These are phyloP conservation scores for Engraulis encrasicolus DNA, from an alignment of 2,113 vertebrate genomes.

Conservation along the genomic window DNA sequence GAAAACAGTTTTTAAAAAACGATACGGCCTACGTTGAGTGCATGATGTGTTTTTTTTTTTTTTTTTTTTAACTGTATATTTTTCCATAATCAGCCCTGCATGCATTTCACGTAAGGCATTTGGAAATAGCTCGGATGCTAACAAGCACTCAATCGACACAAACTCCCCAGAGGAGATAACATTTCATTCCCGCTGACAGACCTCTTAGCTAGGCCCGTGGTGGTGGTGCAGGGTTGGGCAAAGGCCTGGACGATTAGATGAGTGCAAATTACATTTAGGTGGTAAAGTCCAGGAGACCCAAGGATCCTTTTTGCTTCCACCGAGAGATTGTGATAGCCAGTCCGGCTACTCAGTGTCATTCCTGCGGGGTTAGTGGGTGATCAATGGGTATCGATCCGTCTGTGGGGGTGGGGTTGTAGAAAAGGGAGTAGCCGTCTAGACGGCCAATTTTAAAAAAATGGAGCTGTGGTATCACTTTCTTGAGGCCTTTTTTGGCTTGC, in stretches of 20 bases:
- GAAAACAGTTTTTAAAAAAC: not conserved
- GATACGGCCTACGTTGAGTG: no score
- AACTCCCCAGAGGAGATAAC: not conserved
- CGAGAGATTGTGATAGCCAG: conserved; percentile 40
- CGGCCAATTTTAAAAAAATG: conserved; percentile 45
- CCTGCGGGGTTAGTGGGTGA: conserved; percentile 41
- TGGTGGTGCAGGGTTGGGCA: conserved; percentile 20
- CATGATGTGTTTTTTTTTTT: no score
- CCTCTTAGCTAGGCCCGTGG: conserved; percentile 8
- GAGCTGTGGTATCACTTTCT: conserved; percentile 47
- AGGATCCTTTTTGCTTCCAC: conserved; percentile 47
- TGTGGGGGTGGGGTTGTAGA: conserved; percentile 35
- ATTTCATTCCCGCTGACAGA: not conserved
- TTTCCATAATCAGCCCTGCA: not conserved
- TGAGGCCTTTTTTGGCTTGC: conserved; percentile 27
- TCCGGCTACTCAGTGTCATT: conserved; percentile 47
- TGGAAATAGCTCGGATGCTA: not conserved
- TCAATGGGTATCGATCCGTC: conserved; percentile 56
- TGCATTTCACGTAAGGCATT: not conserved
- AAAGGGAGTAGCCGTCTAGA: conserved; percentile 50
- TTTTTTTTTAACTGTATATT: not conserved
- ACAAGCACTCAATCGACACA: not conserved
- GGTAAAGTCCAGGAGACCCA: conserved; percentile 40
- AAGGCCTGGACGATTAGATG: conserved; percentile 46
- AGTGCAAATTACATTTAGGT: conserved; percentile 50